Evolutionary conservation across 2,113 vertebrate genomes (phyloP).

Genomic region (Suncus etruscus): DNA sequence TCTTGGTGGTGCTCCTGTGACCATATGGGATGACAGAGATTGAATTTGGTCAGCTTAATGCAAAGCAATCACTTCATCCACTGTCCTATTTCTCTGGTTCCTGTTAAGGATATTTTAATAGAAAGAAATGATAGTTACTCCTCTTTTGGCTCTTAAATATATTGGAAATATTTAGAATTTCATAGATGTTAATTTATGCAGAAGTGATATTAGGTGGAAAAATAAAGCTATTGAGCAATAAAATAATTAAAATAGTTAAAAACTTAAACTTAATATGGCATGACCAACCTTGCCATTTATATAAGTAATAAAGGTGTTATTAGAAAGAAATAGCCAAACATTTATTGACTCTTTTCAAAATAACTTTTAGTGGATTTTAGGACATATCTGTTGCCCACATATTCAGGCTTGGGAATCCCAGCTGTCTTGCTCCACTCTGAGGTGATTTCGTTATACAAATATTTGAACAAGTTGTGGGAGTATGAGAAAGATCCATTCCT

Average conservation of each 20-base stretch:
- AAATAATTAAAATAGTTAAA: constrained; percentile 5
- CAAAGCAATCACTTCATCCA: too few relatives aligned
- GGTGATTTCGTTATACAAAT: neutral
- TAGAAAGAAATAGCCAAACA: neutral
- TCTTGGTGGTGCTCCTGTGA: too few relatives aligned
- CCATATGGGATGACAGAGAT: too few relatives aligned
- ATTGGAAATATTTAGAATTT: constrained; percentile 37
- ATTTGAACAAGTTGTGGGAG: neutral
- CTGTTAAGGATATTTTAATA: neutral
- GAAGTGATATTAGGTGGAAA: constrained; percentile 21
- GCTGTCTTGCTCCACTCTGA: neutral
- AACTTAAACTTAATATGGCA: neutral
- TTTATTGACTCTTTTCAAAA: too few relatives aligned
- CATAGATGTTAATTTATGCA: neutral
- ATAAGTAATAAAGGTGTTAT: neutral
- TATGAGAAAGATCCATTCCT: neutral
- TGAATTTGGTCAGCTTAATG: too few relatives aligned
- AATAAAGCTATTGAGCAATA: neutral
- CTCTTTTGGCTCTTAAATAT: neutral
- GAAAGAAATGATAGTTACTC: neutral
- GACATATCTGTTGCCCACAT: neutral
- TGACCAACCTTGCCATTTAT: neutral
- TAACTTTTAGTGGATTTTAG: neutral
- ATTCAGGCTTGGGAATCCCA: neutral
- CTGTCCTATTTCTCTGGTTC: too few relatives aligned